Evolutionary conservation across 2,113 vertebrate species (phyloP).

Genomic region (Cisticola juncidis): DNA sequence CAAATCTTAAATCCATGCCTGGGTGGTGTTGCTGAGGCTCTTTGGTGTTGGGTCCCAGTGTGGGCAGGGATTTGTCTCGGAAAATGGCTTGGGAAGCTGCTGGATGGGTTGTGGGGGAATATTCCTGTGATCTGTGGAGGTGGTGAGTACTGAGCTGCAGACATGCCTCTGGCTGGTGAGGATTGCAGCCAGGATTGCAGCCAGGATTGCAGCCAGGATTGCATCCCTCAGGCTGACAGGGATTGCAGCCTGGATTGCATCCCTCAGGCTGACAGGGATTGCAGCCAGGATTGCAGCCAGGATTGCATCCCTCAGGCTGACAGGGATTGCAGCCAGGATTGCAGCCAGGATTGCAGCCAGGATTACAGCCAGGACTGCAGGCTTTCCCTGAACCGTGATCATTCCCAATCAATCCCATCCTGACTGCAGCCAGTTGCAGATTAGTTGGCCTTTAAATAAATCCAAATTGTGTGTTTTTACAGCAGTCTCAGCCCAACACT

Average conservation of each 20-base stretch:
- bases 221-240: too few relatives aligned
- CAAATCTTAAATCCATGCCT: background rate
- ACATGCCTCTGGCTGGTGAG: background rate
- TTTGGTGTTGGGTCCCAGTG: rapidly evolving
- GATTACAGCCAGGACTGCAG: background rate
- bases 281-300: background rate
- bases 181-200: background rate
- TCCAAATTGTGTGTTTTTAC: background rate
- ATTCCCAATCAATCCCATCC: background rate
- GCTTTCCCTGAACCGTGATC: background rate
- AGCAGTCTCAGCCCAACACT: background rate
- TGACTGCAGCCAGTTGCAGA: background rate
- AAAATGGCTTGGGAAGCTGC: background rate
- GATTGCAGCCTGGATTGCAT: background rate
- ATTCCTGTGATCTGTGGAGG: rapidly evolving
- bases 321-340: too few relatives aligned
- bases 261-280: background rate
- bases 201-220: background rate
- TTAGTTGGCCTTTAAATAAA: conserved; percentile 1
- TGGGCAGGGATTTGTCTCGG: background rate
- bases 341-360: background rate
- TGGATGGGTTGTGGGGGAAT: background rate
- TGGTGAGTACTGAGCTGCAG: rapidly evolving
- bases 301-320: background rate
- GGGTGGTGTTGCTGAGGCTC: background rate